Percentiles rank a stretch among this genome's conserved stretches.
These are phyloP conservation scores for Cuniculus paca DNA, from an alignment of 2,797 vertebrate genomes.

Conservation along the genomic window DNA sequence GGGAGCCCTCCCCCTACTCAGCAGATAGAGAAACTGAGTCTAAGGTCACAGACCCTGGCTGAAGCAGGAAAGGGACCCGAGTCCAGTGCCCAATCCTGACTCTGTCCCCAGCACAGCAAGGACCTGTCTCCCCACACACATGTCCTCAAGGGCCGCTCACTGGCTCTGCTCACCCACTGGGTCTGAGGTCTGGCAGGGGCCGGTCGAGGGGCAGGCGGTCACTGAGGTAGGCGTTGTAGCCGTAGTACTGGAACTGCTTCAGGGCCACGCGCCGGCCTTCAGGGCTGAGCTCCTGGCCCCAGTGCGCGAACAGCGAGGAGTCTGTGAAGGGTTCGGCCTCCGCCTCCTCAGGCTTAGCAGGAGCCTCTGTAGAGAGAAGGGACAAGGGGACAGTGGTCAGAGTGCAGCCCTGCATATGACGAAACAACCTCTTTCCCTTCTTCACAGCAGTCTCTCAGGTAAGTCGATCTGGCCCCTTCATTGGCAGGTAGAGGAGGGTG, in stretches of 20 bases:
- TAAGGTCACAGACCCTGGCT: neutral
- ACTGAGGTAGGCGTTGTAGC: constrained; percentile 99
- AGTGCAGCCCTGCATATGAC: neutral
- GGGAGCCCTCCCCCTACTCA: neutral
- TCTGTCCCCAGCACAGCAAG: neutral
- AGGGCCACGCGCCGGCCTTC: constrained; percentile 94
- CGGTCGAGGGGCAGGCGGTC: constrained; percentile 96
- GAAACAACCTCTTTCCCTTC: neutral
- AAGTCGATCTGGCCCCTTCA: neutral
- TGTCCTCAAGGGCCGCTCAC: neutral
- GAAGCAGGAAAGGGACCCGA: neutral
- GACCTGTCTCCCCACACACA: neutral
- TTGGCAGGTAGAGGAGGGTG: neutral
- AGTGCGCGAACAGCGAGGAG: constrained; percentile 97
- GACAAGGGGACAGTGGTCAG: constrained; percentile 72
- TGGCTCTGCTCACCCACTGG: constrained; percentile 93
- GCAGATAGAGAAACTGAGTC: constrained; percentile 64
- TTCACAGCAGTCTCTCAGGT: neutral
- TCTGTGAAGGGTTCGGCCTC: constrained; percentile 93
- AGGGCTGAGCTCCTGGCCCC: constrained; percentile 96
- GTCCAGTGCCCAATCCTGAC: neutral
- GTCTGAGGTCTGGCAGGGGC: constrained; percentile 95
- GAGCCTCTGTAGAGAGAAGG: constrained; percentile 92
- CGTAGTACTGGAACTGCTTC: constrained; percentile 98
- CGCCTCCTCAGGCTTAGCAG: constrained; percentile 92